These are phyloP conservation scores for Hiodon tergisus DNA, from an alignment of 2,113 vertebrate genomes.

Conservation along the genomic window DNA sequence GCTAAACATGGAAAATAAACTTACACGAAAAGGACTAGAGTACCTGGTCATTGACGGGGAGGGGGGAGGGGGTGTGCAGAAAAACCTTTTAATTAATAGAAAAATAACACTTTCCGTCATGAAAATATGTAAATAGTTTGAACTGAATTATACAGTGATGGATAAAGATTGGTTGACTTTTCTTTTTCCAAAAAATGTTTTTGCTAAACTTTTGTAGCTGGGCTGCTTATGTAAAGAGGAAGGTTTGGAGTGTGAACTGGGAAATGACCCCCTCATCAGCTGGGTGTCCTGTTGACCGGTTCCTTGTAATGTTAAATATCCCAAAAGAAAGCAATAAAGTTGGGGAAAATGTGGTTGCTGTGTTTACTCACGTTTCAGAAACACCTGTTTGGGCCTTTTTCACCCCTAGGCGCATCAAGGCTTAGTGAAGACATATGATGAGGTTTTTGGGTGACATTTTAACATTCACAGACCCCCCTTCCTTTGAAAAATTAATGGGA, in stretches of 20 bases:
- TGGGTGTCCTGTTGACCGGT: slow-evolving; percentile 12
- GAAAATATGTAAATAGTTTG: slow-evolving; percentile 60
- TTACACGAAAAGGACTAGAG: slow-evolving; percentile 7
- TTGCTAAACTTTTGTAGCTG: slow-evolving; percentile 46
- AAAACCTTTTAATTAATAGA: slow-evolving; percentile 34
- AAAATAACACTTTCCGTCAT: slow-evolving; percentile 32
- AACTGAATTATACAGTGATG: slow-evolving; percentile 63
- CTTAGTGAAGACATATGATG: no score
- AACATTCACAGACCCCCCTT: no score
- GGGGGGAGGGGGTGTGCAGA: slow-evolving; percentile 33
- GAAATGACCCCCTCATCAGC: background rate
- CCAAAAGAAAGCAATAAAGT: slow-evolving; percentile 38
- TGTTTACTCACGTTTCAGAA: background rate
- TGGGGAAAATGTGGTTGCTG: slow-evolving; percentile 12
- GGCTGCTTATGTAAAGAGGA: background rate
- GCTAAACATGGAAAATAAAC: slow-evolving; percentile 21
- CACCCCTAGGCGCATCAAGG: no score
- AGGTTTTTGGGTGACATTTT: no score
- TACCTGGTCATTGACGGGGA: slow-evolving; percentile 33
- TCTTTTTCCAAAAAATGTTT: slow-evolving; percentile 56
- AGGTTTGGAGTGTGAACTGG: slow-evolving; percentile 44
- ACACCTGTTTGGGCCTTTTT: no score
- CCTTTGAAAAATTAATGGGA: no score
- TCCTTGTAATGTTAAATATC: slow-evolving; percentile 30
- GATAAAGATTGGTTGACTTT: slow-evolving; percentile 61